These are phyloP conservation scores for Cuniculus paca DNA, from an alignment of 2,797 vertebrate species.

Conservation along the genomic window DNA sequence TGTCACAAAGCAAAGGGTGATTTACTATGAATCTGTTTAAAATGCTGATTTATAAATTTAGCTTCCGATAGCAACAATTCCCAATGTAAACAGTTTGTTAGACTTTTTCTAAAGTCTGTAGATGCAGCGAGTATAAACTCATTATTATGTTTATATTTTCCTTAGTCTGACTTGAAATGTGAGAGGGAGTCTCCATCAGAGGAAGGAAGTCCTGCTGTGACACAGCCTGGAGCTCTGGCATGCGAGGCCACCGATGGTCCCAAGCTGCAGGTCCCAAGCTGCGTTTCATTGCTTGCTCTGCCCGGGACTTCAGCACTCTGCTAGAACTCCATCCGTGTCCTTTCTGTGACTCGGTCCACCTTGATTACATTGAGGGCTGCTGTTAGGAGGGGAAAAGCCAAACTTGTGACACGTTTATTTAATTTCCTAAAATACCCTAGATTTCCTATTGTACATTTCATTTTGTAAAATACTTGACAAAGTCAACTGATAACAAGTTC, in stretches of 20 bases:
- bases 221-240: not conserved
- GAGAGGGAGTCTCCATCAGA: not conserved
- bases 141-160: conserved; percentile 6
- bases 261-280: no score
- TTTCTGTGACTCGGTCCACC: not conserved
- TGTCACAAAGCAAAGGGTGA: not conserved
- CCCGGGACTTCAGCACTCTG: not conserved
- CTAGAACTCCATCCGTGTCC: not conserved
- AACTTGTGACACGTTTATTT: not conserved
- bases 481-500: not conserved
- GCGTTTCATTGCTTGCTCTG: not conserved
- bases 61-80: not conserved
- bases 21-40: not conserved
- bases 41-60: not conserved
- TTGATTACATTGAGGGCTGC: not conserved
- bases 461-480: not conserved
- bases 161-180: not conserved
- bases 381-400: not conserved
- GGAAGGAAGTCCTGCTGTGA: not conserved
- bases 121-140: not conserved
- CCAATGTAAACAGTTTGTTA: not conserved
- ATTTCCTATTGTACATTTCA: not conserved
- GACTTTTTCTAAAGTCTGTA: not conserved
- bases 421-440: not conserved
- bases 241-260: not conserved